phyloP scores from a whole-genome alignment of 2,113 vertebrate genomes.

The Melierax canorus region DNA sequence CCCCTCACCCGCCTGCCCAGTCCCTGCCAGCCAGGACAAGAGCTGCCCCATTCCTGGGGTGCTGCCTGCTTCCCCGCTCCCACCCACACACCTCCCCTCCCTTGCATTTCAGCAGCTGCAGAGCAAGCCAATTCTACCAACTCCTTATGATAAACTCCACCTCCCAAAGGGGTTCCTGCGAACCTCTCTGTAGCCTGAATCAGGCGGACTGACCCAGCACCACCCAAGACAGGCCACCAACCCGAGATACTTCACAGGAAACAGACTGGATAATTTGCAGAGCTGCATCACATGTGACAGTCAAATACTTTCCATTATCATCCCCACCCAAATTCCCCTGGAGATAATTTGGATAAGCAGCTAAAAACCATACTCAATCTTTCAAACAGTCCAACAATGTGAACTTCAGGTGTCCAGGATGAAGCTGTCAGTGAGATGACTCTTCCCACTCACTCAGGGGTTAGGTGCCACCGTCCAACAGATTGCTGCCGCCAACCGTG shows the following conservation, averaged over 20 bases:
- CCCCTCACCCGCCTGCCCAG: neutral
- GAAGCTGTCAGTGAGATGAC: neutral
- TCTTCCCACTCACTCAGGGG: neutral
- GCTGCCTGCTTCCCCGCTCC: neutral
- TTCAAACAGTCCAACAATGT: neutral
- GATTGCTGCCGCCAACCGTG: neutral
- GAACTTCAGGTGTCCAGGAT: neutral
- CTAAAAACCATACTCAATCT: neutral
- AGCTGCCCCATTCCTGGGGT: neutral
- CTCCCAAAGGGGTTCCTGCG: neutral
- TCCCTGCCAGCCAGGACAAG: neutral
- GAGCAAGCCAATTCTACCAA: neutral
- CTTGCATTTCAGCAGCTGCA: neutral
- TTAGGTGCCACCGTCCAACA: neutral
- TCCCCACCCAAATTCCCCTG: neutral
- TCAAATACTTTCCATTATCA: neutral
- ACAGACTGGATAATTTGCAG: neutral
- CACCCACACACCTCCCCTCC: neutral
- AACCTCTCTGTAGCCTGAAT: neutral
- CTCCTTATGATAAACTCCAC: fast-evolving
- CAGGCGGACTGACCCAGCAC: neutral
- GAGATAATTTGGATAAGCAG: neutral
- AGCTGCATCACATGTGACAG: neutral
- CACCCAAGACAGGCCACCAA: neutral
- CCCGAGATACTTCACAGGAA: neutral